Evolutionary conservation across 2,888 invertebrate species (phyloP), one percentile per base, ranked within the genome.

Genomic region (Zaprionus bogoriensis): DNA sequence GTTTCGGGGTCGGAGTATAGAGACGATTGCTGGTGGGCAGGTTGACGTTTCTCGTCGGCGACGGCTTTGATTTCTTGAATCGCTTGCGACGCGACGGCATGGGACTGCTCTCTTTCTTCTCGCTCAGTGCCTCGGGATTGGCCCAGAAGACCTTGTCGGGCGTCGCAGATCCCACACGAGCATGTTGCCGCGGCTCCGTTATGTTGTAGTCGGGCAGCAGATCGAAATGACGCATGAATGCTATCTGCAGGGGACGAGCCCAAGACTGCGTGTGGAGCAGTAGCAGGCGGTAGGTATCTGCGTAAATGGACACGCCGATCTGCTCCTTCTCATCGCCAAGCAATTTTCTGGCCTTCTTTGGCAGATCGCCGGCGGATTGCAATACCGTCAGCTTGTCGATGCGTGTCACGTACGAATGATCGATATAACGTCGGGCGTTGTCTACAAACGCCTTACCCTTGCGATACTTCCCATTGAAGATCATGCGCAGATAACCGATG

Each of bases 401-500:
- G 5, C 79, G 66, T 0, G 22, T n/a, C 14, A 7, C 14, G 4
- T 59, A 72, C 0, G 79, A 67, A 2, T 59, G 42, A 23, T 85
- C 69, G 14, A 85, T 42, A 1, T 46, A 54, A 0, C 30, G 14
- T 1, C 27, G 10, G 4, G 14, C 32, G 1, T 9, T 36, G 4
- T 72, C 52, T 2, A 75, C 32, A 4, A 72, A 67, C 2, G 23
- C 0, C 4, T 58, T 64, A 0, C 60, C 86, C 3, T 25, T 39
- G 0, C 57, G 36, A 2, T 14, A 17, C n/a, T 67, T 64, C 2
- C 65, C 62, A 4, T 54, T 38, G 10, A 41, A 44, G 10, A 75
- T 22, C 67, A 75, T 57, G 4, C 65, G 44, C 0, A 82, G 44
- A 27, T 83, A 86, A 2, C 19, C 22, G 1, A 80, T 1, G 1